Evolutionary conservation across 2,113 vertebrate species (phyloP).

Genomic region (Microcebus tavaratra): DNA sequence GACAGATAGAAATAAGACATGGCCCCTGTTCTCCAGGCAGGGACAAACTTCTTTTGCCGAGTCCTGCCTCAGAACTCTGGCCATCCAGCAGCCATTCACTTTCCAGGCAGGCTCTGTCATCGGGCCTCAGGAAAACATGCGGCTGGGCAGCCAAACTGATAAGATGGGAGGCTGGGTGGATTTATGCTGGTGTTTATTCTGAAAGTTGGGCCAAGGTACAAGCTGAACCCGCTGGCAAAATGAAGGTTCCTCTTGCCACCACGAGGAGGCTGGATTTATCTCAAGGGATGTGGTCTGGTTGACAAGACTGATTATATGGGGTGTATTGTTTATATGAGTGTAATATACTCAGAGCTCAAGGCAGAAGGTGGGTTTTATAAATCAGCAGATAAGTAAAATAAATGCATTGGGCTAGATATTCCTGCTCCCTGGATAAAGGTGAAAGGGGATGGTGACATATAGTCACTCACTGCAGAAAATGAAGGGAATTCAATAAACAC

Average conservation of each 20-base stretch:
- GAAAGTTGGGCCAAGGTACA: background rate
- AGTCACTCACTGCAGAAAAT: background rate
- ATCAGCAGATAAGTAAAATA: conserved; percentile 61
- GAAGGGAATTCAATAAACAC: conserved; percentile 11
- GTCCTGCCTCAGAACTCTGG: background rate
- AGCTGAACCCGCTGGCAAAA: background rate
- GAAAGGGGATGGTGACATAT: background rate
- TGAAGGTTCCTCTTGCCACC: background rate
- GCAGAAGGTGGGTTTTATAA: conserved; percentile 54
- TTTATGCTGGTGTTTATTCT: background rate
- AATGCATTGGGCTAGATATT: background rate
- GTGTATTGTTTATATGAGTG: conserved; percentile 17
- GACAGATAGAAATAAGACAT: background rate
- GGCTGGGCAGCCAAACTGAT: background rate
- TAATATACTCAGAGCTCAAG: conserved; percentile 16
- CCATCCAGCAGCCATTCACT: background rate
- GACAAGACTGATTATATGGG: conserved; percentile 50
- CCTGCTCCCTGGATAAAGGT: background rate
- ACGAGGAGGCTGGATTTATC: conserved; percentile 1
- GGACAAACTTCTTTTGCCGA: background rate
- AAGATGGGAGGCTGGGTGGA: background rate
- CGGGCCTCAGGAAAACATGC: background rate
- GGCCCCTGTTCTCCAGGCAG: background rate
- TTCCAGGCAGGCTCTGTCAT: background rate
- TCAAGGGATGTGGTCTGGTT: background rate